Evolutionary conservation across 1,140 invertebrate species (phyloP).

Genomic region (Pogonus chalceus): DNA sequence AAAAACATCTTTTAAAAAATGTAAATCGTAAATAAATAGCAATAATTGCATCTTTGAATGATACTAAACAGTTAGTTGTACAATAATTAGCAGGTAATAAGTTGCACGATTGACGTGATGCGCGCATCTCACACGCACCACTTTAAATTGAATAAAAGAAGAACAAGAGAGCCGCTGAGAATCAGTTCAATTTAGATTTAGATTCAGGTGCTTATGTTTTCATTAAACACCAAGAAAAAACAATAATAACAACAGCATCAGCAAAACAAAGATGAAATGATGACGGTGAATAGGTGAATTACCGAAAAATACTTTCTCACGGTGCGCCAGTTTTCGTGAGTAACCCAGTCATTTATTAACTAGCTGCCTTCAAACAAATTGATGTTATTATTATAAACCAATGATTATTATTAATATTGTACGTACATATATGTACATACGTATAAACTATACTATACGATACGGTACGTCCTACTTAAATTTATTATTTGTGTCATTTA

Average conservation of each 20-base stretch:
- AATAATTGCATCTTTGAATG: too few species aligned
- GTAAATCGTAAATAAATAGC: too few species aligned
- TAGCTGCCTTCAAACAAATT: neutral
- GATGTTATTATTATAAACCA: neutral
- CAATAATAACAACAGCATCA: neutral
- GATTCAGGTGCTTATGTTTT: neutral
- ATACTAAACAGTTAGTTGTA: too few species aligned
- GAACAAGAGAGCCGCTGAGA: neutral
- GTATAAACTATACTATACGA: too few species aligned
- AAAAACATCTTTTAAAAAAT: too few species aligned
- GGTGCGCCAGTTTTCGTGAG: neutral
- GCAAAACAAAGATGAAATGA: neutral
- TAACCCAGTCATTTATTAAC: neutral
- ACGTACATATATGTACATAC: too few species aligned
- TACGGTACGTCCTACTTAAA: neutral
- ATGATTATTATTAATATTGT: neutral
- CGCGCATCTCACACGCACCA: neutral
- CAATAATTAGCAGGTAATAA: too few species aligned
- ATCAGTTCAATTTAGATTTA: neutral
- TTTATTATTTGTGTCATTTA: neutral
- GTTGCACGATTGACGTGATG: too few species aligned
- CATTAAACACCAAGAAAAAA: neutral
- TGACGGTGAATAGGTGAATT: neutral
- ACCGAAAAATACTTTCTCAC: constrained; percentile 4
- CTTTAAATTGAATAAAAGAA: neutral